Conservation (phyloP, 2,113 vertebrate genomes). For the Sterna hirundo region DNA sequence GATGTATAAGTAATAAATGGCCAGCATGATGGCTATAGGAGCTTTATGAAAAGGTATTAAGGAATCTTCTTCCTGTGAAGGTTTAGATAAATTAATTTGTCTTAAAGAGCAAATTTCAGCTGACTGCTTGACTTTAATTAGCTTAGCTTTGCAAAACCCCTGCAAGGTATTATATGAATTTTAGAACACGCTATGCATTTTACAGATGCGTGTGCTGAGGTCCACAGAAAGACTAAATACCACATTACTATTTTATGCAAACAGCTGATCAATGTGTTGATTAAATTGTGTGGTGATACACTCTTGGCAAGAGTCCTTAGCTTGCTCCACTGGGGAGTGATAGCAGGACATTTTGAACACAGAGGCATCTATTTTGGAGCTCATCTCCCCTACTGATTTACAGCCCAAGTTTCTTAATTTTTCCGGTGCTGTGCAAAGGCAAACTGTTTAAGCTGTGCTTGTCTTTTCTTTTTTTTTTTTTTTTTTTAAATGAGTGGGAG, state of each 20-base stretch:
- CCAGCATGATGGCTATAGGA: neutral
- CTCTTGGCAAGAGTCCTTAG: neutral
- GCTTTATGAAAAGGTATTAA: neutral
- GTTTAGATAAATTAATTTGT: conserved; percentile 29
- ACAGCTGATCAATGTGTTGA: neutral
- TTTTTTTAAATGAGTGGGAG: neutral
- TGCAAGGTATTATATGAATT: conserved; percentile 36
- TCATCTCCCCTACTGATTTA: neutral
- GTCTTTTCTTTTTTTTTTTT: rapidly evolving
- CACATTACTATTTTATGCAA: conserved; percentile 51
- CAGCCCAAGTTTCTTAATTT: neutral
- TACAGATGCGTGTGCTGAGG: neutral
- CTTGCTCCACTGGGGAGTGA: neutral
- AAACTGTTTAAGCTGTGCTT: neutral
- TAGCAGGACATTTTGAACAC: neutral
- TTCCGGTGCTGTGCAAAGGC: neutral
- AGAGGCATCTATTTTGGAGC: neutral
- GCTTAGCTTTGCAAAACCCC: neutral
- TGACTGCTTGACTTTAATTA: conserved; percentile 27
- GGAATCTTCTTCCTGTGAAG: neutral
- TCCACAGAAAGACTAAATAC: conserved; percentile 19
- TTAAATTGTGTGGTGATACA: neutral
- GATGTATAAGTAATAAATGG: conserved; percentile 56
- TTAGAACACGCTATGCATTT: neutral
- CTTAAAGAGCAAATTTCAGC: conserved; percentile 30